Percentiles rank a stretch among this genome's conserved stretches.
phyloP scores from a whole-genome alignment of 2,888 invertebrate species.

The Eupithecia abbreviata region DNA sequence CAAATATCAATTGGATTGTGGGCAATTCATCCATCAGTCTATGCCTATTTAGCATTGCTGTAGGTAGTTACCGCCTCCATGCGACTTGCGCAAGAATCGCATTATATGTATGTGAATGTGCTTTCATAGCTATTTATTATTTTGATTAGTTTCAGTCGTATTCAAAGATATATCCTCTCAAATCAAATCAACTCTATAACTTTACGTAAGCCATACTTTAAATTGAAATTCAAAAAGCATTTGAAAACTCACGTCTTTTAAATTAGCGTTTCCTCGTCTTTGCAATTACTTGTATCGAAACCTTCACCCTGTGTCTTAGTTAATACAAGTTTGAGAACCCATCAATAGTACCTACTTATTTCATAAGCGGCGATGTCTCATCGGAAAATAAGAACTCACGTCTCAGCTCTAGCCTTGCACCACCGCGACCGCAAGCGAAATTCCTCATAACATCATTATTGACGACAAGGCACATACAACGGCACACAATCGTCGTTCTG shows the following conservation, averaged over 20 bases:
- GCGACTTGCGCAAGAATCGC: not conserved
- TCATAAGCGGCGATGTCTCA: not conserved
- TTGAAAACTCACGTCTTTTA: not conserved
- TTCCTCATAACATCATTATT: conserved; percentile 61
- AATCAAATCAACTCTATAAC: not conserved
- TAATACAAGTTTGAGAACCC: not conserved
- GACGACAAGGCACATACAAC: conserved; percentile 40
- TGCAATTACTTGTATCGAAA: not conserved
- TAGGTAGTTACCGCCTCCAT: not conserved
- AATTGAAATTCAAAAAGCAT: not conserved
- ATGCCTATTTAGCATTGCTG: conserved; percentile 1
- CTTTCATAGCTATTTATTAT: not conserved
- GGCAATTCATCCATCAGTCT: not conserved
- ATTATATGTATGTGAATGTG: not conserved
- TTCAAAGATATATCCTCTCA: not conserved
- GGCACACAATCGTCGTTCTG: conserved; percentile 18
- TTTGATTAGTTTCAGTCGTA: not conserved
- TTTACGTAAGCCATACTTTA: not conserved
- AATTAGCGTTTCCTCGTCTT: not conserved
- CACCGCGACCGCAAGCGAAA: conserved; percentile 54
- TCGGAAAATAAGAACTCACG: not conserved
- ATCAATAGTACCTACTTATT: not conserved
- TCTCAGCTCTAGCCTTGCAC: conserved; percentile 10
- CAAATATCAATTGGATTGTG: not conserved
- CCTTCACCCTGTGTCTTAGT: not conserved